These are phyloP conservation scores for Potamarius usumacintae DNA, from an alignment of 2,113 vertebrate genomes.

Conservation along the genomic window DNA sequence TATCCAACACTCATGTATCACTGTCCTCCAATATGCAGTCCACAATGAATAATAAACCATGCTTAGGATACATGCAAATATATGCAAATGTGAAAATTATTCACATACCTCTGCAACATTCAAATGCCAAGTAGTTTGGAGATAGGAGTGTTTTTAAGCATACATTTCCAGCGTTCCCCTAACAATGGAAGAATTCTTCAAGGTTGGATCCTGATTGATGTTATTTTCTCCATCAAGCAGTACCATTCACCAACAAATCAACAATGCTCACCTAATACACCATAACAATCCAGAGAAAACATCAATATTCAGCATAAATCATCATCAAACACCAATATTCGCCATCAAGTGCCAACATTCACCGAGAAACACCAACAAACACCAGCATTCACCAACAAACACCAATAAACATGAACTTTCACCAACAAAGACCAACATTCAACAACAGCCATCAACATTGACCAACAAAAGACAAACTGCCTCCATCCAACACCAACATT, in stretches of 20 bases:
- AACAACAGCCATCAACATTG: no score
- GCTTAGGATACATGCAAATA: conserved; percentile 1
- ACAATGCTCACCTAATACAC: no score
- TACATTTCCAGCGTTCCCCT: neutral
- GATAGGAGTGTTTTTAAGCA: neutral
- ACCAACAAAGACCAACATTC: no score
- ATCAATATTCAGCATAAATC: no score
- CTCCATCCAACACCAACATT: no score
- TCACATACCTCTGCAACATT: neutral
- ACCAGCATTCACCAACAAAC: no score
- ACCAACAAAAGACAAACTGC: no score
- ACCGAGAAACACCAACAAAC: no score
- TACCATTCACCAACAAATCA: neutral
- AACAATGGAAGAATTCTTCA: neutral
- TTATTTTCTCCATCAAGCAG: neutral
- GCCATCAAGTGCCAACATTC: no score
- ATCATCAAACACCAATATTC: no score
- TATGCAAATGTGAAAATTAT: conserved; percentile 8
- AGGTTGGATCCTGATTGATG: neutral
- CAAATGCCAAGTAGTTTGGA: neutral
- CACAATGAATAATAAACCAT: neutral
- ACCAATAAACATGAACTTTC: no score
- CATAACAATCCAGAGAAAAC: no score
- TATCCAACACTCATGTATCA: neutral
- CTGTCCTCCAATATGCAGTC: neutral